phyloP scores from a whole-genome alignment of 2,797 vertebrate species.

The Psittacula derbiana region DNA sequence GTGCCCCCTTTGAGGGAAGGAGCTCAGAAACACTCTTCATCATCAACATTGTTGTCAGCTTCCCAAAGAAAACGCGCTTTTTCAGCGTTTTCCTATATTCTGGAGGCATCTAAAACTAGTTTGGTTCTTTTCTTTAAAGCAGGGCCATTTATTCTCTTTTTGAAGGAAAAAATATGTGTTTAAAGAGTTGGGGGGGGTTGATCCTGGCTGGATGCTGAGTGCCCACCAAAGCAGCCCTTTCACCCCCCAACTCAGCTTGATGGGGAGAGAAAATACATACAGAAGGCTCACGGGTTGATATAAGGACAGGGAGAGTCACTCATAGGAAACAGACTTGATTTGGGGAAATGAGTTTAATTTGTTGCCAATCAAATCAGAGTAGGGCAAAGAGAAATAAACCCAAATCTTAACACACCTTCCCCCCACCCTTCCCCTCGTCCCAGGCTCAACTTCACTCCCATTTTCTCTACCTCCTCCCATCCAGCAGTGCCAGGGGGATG shows the following conservation, averaged over 20 bases:
- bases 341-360: not conserved
- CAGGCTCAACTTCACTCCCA: not conserved
- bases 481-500: not conserved
- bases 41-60: not conserved
- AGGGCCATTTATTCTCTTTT: not conserved
- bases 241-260: not conserved
- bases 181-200: not conserved
- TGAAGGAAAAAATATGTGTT: not conserved
- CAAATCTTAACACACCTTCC: not conserved
- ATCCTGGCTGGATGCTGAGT: not conserved
- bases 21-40: not conserved
- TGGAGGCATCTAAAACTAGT: not conserved
- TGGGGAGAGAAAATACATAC: not conserved
- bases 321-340: not conserved
- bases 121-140: not conserved
- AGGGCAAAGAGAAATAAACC: not conserved
- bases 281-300: not conserved
- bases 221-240: not conserved
- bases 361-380: not conserved
- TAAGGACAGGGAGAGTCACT: not conserved
- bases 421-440: not conserved
- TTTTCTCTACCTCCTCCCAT: not conserved
- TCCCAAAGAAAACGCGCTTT: not conserved
- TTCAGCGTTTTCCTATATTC: not conserved
- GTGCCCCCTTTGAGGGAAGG: not conserved